phyloP scores from a whole-genome alignment of 1,140 invertebrate species.

The Goniozus legneri region DNA sequence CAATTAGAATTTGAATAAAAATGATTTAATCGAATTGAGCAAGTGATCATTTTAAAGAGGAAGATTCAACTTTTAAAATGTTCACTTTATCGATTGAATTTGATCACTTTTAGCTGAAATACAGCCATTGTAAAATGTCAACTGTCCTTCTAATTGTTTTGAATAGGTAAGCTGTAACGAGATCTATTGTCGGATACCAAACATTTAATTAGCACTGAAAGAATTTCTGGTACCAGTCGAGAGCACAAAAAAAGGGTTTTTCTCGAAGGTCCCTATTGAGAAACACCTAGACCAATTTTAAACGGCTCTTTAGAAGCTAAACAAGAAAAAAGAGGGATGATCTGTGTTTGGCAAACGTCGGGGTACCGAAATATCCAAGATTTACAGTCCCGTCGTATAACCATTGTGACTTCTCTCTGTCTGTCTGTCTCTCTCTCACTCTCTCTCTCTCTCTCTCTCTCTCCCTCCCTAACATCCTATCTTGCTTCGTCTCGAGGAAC shows the following conservation, averaged over 20 bases:
- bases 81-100: too few species aligned
- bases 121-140: too few species aligned
- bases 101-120: too few species aligned
- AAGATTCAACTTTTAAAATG: too few species aligned
- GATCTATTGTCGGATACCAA: too few species aligned
- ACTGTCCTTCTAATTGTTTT: too few species aligned
- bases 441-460: neutral
- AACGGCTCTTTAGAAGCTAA: conserved; percentile 24
- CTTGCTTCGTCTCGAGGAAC: neutral
- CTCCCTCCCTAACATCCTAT: neutral
- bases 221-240: too few species aligned
- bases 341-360: conserved; percentile 21
- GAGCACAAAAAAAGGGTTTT: conserved; percentile 11
- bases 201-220: too few species aligned
- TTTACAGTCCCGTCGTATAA: conserved; percentile 27
- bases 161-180: too few species aligned
- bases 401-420: conserved; percentile 10
- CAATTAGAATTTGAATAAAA: too few species aligned
- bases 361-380: conserved; percentile 26
- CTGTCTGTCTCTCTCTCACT: neutral
- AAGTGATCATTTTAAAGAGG: too few species aligned
- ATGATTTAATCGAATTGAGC: too few species aligned
- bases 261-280: conserved; percentile 7
- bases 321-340: conserved; percentile 19
- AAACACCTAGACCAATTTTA: conserved; percentile 16